phyloP scores from a whole-genome alignment of 2,888 invertebrate genomes.

The Callosobruchus maculatus region DNA sequence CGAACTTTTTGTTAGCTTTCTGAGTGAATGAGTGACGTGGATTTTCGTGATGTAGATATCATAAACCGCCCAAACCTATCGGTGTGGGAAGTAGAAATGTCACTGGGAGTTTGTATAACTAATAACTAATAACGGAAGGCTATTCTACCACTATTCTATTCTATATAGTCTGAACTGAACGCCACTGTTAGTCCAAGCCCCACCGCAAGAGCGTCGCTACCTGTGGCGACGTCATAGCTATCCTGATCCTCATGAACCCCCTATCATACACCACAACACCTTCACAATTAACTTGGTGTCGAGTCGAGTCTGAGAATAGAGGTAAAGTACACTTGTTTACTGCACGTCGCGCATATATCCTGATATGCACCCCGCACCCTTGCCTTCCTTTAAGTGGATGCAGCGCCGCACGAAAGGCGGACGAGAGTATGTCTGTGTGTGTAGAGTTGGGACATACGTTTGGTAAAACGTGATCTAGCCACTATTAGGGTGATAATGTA shows the following conservation, averaged over 20 bases:
- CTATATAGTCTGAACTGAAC: too few relatives aligned
- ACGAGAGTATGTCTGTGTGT: not conserved
- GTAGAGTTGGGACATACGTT: not conserved
- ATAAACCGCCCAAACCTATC: too few relatives aligned
- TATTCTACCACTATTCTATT: too few relatives aligned
- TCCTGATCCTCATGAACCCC: not conserved
- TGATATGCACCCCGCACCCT: not conserved
- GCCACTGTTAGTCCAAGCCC: too few relatives aligned
- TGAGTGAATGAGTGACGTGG: too few relatives aligned
- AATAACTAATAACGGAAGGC: too few relatives aligned
- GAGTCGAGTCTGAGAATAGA: not conserved
- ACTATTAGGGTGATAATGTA: too few relatives aligned
- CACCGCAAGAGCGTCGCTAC: slow-evolving; percentile 6
- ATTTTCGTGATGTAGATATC: too few relatives aligned
- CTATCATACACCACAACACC: slow-evolving; percentile 18
- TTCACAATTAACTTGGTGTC: slow-evolving; percentile 20
- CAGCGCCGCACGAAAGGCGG: not conserved
- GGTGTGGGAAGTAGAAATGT: too few relatives aligned
- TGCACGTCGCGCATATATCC: not conserved
- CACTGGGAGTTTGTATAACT: too few relatives aligned
- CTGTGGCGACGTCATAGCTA: slow-evolving; percentile 13
- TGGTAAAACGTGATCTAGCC: too few relatives aligned
- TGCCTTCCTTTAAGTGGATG: not conserved
- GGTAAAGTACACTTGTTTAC: not conserved
- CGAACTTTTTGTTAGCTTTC: too few relatives aligned